A percentile compares a stretch with the other conserved stretches of the same genome.
These are phyloP conservation scores for Glyptemys insculpta DNA, from an alignment of 2,797 vertebrate genomes.

Conservation along the genomic window DNA sequence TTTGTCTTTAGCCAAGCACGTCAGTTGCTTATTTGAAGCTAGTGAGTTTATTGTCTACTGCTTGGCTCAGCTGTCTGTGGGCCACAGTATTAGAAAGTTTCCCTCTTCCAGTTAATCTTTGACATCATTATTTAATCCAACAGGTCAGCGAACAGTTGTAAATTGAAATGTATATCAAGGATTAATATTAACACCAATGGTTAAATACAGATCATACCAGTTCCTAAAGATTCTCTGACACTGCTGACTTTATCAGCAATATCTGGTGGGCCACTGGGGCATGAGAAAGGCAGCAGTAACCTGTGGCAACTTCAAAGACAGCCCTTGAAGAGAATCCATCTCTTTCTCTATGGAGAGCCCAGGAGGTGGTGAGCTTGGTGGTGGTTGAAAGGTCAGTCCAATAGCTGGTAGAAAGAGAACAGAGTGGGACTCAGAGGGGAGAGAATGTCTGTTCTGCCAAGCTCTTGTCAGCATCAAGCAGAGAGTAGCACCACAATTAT, in stretches of 20 bases:
- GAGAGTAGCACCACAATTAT: background rate
- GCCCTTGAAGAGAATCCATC: background rate
- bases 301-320: background rate
- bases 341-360: background rate
- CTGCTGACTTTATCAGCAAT: background rate
- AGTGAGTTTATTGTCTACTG: background rate
- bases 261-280: background rate
- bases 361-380: background rate
- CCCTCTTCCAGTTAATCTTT: background rate
- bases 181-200: background rate
- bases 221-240: background rate
- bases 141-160: background rate
- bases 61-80: background rate
- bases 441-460: background rate
- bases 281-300: background rate
- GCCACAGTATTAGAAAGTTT: background rate
- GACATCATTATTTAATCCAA: background rate
- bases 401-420: background rate
- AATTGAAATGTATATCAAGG: background rate
- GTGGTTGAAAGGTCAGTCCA: slow-evolving; percentile 4
- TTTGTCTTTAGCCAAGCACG: background rate
- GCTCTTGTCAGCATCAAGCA: background rate
- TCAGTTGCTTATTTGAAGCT: background rate
- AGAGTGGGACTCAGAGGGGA: background rate
- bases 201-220: background rate